A percentile compares a stretch with the other conserved stretches of the same genome.
Conservation (phyloP, 23 tunicate genomes). For the Halocynthia aurantium region DNA sequence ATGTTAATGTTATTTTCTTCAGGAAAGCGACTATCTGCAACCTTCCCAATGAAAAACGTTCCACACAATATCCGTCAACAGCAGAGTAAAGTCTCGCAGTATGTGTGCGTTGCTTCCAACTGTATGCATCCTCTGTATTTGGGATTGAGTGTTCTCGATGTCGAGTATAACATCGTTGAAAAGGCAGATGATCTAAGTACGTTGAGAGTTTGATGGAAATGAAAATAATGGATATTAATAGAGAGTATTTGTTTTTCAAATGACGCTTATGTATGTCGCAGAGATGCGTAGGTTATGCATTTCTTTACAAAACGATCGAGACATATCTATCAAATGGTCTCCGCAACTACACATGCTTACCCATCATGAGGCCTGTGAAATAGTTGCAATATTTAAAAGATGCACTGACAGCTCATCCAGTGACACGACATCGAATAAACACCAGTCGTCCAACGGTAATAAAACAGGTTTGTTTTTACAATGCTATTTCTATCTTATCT, state of each 20-base stretch:
- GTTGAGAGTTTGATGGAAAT: background rate
- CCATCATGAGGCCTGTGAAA: constrained; percentile 58
- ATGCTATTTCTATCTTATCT: too few species aligned
- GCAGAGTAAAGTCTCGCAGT: constrained; percentile 54
- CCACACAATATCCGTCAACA: constrained; percentile 49
- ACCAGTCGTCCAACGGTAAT: too few species aligned
- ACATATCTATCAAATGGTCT: constrained; percentile 49
- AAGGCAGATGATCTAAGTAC: constrained; percentile 14
- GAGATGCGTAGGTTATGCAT: background rate
- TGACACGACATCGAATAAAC: too few species aligned
- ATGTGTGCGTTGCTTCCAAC: constrained; percentile 45
- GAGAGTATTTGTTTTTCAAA: background rate
- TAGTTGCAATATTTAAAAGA: background rate
- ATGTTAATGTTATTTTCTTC: too few species aligned
- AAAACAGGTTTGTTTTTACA: too few species aligned
- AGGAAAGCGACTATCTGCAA: too few species aligned
- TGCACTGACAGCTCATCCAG: too few species aligned
- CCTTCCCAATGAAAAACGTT: background rate
- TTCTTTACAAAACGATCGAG: constrained; percentile 15
- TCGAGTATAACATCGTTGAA: constrained; percentile 18
- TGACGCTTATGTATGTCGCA: too few species aligned
- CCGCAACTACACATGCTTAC: constrained; percentile 69
- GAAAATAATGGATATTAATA: too few species aligned
- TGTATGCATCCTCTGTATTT: constrained; percentile 29
- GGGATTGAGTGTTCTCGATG: constrained; percentile 42